Evolutionary conservation across 1,140 invertebrate genomes (phyloP).

Genomic region (Drosophila leontia): DNA sequence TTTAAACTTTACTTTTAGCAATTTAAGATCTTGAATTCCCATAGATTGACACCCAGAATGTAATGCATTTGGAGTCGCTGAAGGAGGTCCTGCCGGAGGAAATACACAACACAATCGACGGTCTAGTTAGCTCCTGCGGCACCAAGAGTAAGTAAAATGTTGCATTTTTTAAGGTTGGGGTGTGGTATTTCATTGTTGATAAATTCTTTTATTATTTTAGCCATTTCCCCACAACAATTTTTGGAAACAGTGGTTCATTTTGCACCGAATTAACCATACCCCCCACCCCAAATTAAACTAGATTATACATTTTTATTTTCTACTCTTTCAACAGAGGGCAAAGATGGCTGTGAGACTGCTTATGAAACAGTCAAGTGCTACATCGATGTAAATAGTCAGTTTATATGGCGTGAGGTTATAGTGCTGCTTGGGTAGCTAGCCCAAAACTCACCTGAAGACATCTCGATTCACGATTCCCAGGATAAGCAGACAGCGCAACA

Average conservation of each 20-base stretch:
- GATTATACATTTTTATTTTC: too few species aligned
- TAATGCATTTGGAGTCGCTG: constrained; percentile 67
- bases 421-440: constrained; percentile 37
- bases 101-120: constrained; percentile 44
- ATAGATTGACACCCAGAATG: constrained; percentile 68
- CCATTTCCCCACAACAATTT: too few species aligned
- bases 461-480: constrained; percentile 65
- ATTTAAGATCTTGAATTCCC: neutral
- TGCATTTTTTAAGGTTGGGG: too few species aligned
- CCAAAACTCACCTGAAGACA: constrained; percentile 65
- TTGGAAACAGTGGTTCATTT: too few species aligned
- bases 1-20: too few species aligned
- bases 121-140: constrained; percentile 52
- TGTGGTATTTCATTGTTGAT: too few species aligned
- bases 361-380: constrained; percentile 68
- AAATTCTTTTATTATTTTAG: too few species aligned
- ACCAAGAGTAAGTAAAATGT: constrained; percentile 48
- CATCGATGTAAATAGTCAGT: constrained; percentile 50
- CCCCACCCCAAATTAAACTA: too few species aligned
- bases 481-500: constrained; percentile 70
- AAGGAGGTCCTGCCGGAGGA: constrained; percentile 64
- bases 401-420: constrained; percentile 43
- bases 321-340: constrained; percentile 47
- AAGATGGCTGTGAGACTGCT: constrained; percentile 70
- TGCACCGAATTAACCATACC: too few species aligned